phyloP scores from a whole-genome alignment of 2,113 vertebrate species.

The Carassius auratus region DNA sequence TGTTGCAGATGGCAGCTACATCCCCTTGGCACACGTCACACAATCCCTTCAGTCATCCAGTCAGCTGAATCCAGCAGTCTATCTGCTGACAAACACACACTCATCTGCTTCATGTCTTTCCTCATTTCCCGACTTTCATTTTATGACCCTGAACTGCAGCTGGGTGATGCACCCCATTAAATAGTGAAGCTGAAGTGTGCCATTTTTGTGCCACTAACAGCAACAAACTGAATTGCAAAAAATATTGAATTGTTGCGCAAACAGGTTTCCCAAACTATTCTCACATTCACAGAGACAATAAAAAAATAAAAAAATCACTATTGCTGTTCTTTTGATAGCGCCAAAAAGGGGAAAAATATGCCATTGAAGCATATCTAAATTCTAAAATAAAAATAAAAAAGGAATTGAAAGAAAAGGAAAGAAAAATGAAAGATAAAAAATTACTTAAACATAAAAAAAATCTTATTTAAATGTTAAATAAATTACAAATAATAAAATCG shows the following conservation, averaged over 20 bases:
- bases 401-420: too few species aligned
- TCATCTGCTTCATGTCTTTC: slow-evolving; percentile 21
- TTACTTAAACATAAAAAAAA: too few species aligned
- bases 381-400: too few species aligned
- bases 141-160: not conserved
- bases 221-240: not conserved
- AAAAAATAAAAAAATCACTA: too few species aligned
- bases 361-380: too few species aligned
- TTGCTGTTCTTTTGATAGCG: too few species aligned
- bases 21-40: slow-evolving; percentile 34
- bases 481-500: too few species aligned
- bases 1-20: slow-evolving; percentile 45
- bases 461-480: too few species aligned
- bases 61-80: slow-evolving; percentile 13
- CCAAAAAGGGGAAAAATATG: too few species aligned
- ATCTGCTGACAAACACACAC: not conserved
- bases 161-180: not conserved
- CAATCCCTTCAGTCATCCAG: slow-evolving; percentile 23
- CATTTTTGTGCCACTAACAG: not conserved
- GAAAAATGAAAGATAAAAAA: too few species aligned
- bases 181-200: not conserved
- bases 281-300: not conserved
- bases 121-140: not conserved
- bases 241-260: not conserved
- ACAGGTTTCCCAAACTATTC: not conserved